Evolutionary conservation across 2,797 vertebrate species (phyloP), one percentile per base, ranked within the genome.

Genomic region (Oryzias sinensis): DNA sequence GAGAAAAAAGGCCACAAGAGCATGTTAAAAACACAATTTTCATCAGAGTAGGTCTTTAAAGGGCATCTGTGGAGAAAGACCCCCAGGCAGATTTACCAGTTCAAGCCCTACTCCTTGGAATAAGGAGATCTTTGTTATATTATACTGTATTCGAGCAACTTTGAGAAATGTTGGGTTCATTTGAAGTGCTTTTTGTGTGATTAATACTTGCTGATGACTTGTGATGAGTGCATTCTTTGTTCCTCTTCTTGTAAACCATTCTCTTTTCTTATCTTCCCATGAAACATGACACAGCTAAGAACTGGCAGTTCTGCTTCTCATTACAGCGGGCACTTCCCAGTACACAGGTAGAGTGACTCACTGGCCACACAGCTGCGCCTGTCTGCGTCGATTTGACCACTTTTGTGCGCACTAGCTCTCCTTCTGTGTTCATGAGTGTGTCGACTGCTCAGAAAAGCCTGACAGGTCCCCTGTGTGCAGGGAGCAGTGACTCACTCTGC

Each of bases 281-380:
- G 63, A 68, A 65, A 73, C 41, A 56, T 22, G 53, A 80, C 25
- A 53, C 51, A 22, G 46, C 29, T 20, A 15, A 73, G 59, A 84
- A 72, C 66, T 27, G 68, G 53, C 74, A 70, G 43, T 78, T 80
- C 73, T 78, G 72, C 79, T 84, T 86, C 79, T 62, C 24, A 56
- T 70, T 65, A 44, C 61, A 64, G 60, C 48, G 43, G 53, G 7
- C 18, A 16, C 20, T 76, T 49, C 40, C 52, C 40, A 67, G 40
- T 11, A 70, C 42, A 56, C 65, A 66, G 75, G 73, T 77, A 73
- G 62, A 49, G 54, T 83, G 79, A 85, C 71, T 83, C 75, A 80
- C 58, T 52, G 6, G 4, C 61, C 27, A 43, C 49, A 59, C 49
- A 46, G 20, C 56, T 43, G 56, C 17, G 45, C 41, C 55, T 43